Evolutionary conservation across 2,888 invertebrate species (phyloP), one percentile per base, ranked within the genome.

Genomic region (Pachymerium ferrugineum): DNA sequence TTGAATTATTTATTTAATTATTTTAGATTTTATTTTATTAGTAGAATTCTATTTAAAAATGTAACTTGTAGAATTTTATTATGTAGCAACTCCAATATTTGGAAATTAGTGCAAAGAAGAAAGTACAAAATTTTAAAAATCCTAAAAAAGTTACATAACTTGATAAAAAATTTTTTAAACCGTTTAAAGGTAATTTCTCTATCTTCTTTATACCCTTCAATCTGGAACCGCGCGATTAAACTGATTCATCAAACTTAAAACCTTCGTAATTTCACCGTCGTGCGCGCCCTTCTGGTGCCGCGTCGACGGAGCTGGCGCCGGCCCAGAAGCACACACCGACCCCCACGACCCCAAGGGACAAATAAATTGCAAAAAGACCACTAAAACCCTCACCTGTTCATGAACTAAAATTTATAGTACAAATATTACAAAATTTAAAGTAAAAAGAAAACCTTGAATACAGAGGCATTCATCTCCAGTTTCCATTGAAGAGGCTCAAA

Each of bases 311-410:
- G 62, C 25, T 28, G 62, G 62, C 62, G 62, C 62, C 62, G 62
- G 28, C 62, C 62, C 62, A 62, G 62, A 22, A 62, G 62, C 62
- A 28, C 62, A 12, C 62, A 62, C 62, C 62, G 62, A 62, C 62
- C 62, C 62, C 62, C 62, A 28, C 62, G 62, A 62, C 62, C 62
- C 62, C 62, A 62, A 62, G 62, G 25, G 62, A 62, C 62, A 62
- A 62, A 62, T 28, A 62, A 25, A 62, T 28, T 25, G 62, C 12
- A 28, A 62, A 62, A 62, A 62, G 62, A 28, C 25, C 62, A 62
- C 14, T 28, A 62, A 28, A 62, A 62, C 28, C 10, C 62, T 25
- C 19, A 12, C 14, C n/a, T n/a, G n/a, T n/a, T n/a, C n/a, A n/a
- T n/a, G n/a, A n/a, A n/a, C n/a, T n/a, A n/a, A n/a, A n/a, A n/a